Evolutionary conservation across 2,113 vertebrate genomes (phyloP), one percentile per base, ranked within the genome.

Genomic region (Oryzias woworae): DNA sequence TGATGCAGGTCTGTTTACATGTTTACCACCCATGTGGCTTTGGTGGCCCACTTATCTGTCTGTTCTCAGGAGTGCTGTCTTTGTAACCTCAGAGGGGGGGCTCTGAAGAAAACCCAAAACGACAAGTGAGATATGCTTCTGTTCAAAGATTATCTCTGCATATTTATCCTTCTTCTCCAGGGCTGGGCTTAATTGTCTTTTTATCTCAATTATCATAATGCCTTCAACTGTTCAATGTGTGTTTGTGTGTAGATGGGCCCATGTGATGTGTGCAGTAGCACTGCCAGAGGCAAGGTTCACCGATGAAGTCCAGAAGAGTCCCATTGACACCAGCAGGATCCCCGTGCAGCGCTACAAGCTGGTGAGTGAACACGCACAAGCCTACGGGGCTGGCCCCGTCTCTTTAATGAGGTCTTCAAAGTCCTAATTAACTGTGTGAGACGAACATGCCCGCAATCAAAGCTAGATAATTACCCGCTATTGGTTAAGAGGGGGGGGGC

Each of bases 1-100:
- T 36, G 36, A 36, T 36, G 36, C 36, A 36, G 26, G 26, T 36
- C 31, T 36, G 31, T 36, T 36, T 36, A 36, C 2, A 18, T 20
- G 47, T 18, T 18, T 12, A 13, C 47, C n/a, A 48, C 18, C 47
- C 20, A 18, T 18, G 20, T 24, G 2, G 26, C 5, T 15, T 7
- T 20, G 52, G n/a, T 49, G 20, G 14, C 22, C 58, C 3, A 16
- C 14, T 52, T 55, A 18, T 75, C 12, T 48, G 5, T 74, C 14
- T 78, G 72, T 73, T 54, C 73, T 74, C 82, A 98, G 97, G 95
- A 97, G 75, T 98, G 97, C 84, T 97, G 95, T 89, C 94, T 98
- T 14, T 99, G 97, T 90, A 98, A 94, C 90, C 92, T 99, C 83
- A 91, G 96, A 92, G 97, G 97, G 46, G 97, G 97, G 61, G 97